These are phyloP conservation scores for Illadopsis cleaveri DNA, from an alignment of 2,113 vertebrate genomes.

Conservation along the genomic window DNA sequence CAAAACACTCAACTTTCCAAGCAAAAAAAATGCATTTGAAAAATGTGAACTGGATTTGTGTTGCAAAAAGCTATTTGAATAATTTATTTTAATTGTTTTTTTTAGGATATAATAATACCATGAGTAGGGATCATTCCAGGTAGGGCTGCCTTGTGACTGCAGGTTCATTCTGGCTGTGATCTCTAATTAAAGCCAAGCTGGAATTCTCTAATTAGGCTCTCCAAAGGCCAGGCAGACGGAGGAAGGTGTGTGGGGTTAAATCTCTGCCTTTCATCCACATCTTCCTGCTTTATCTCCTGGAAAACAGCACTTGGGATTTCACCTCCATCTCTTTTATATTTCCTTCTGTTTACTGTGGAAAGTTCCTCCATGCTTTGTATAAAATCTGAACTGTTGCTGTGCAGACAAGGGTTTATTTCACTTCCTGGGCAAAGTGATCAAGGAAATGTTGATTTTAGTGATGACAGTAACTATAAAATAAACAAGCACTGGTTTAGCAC, in stretches of 20 bases:
- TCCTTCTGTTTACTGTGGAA: background rate
- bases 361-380: background rate
- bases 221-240: background rate
- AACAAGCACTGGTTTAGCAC: background rate
- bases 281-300: background rate
- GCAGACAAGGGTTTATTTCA: background rate
- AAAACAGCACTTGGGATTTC: background rate
- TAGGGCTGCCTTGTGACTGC: background rate
- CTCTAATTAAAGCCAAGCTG: background rate
- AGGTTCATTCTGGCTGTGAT: background rate
- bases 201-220: background rate
- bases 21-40: background rate
- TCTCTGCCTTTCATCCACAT: background rate
- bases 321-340: background rate
- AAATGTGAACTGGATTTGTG: background rate
- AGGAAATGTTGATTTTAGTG: background rate
- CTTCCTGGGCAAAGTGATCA: background rate
- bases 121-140: background rate
- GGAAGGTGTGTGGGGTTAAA: background rate
- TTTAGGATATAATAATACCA: background rate
- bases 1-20: background rate
- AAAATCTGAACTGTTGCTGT: background rate
- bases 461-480: background rate
- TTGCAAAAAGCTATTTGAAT: background rate
- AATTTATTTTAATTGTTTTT: rapidly evolving